A percentile compares a stretch with the other conserved stretches of the same genome.
Evolutionary conservation across 2,888 invertebrate species (phyloP).

Genomic region (Parapristionchus giblindavisi): DNA sequence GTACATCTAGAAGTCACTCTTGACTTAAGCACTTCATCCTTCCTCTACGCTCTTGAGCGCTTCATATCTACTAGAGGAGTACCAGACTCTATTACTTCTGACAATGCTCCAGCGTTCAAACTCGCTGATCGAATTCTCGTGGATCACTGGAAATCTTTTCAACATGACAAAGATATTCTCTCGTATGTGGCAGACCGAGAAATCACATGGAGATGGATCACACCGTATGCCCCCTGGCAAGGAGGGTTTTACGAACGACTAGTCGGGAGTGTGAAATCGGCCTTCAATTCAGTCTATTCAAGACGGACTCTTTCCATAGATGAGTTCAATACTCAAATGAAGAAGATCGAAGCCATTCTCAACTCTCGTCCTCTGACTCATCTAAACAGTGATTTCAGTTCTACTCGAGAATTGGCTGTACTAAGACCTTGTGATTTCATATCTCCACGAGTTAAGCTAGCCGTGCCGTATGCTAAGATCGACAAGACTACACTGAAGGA

Average conservation of each 20-base stretch:
- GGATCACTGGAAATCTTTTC: constrained; percentile 5
- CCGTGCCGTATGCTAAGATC: background rate
- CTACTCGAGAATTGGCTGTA: background rate
- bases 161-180: background rate
- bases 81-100: constrained; percentile 61
- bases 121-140: background rate
- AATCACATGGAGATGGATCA: constrained; percentile 33
- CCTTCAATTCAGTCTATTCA: constrained; percentile 3
- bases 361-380: constrained; percentile 40
- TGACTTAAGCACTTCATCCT: constrained; percentile 63
- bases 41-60: constrained; percentile 65
- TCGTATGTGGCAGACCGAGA: background rate
- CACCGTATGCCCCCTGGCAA: constrained; percentile 37
- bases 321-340: constrained; percentile 34
- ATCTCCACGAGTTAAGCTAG: background rate
- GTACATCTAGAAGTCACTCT: constrained; percentile 70
- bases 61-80: constrained; percentile 69
- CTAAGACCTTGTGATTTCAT: constrained; percentile 12
- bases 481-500: background rate
- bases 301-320: background rate
- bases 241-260: constrained; percentile 40
- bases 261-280: constrained; percentile 31
- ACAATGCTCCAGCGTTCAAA: constrained; percentile 71
- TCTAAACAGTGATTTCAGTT: background rate
- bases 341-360: constrained; percentile 32